A percentile compares a stretch with the other conserved stretches of the same genome.
phyloP scores from a whole-genome alignment of 2,113 vertebrate genomes.

The Mus musculus region GRCm39 chr2:137352501-137353000 shows the following conservation, averaged over 20 bases:
- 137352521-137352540: conserved; percentile 24
- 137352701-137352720: conserved; percentile 47
- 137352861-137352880: conserved; percentile 54
- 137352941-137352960: conserved; percentile 76
- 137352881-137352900: conserved; percentile 76
- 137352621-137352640: neutral
- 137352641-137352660: conserved; percentile 60
- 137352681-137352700: conserved; percentile 60
- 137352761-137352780: conserved; percentile 45
- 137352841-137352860: conserved; percentile 54
- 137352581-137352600: conserved; percentile 14
- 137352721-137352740: neutral
- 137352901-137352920: conserved; percentile 74
- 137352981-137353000: conserved; percentile 75
- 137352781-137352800: conserved; percentile 28
- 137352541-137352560: conserved; percentile 37
- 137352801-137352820: conserved; percentile 62
- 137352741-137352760: conserved; percentile 32
- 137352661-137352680: conserved; percentile 29
- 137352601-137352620: neutral
- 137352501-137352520: neutral
- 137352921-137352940: conserved; percentile 69
- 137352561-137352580: conserved; percentile 13
- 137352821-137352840: conserved; percentile 49
- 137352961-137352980: conserved; percentile 76